phyloP scores from a whole-genome alignment of 2,113 vertebrate genomes.

The Solenodon paradoxus region DNA sequence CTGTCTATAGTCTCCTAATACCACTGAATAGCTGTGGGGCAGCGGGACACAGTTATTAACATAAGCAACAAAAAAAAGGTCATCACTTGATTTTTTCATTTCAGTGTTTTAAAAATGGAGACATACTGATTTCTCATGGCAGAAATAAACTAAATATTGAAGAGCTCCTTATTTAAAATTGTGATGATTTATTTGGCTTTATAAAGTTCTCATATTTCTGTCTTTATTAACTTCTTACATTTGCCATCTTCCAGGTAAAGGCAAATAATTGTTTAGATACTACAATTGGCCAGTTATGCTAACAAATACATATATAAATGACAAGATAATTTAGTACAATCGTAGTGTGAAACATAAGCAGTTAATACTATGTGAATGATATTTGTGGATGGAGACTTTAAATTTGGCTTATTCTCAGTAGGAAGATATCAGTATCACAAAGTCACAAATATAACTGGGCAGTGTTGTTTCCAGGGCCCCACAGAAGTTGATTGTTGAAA shows the following conservation, averaged over 20 bases:
- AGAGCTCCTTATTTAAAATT: not conserved
- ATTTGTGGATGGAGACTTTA: not conserved
- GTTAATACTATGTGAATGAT: not conserved
- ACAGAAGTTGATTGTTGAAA: not conserved
- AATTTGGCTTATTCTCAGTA: not conserved
- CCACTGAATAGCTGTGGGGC: not conserved
- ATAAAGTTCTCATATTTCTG: not conserved
- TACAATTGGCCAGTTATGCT: not conserved
- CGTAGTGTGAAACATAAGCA: not conserved
- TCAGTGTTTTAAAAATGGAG: not conserved
- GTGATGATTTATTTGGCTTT: constrained; percentile 5
- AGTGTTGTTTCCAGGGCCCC: not conserved
- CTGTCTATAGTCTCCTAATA: not conserved
- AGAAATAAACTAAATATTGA: not conserved
- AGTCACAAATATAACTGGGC: not conserved
- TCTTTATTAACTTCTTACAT: not conserved
- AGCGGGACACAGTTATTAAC: not conserved
- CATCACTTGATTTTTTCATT: constrained; percentile 16
- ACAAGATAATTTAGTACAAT: not conserved
- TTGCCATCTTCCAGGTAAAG: not conserved
- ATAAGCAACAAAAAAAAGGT: not conserved
- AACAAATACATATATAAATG: not conserved
- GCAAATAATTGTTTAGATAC: not conserved
- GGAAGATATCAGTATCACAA: not conserved
- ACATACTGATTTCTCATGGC: not conserved